Evolutionary conservation across 2,797 vertebrate genomes (phyloP), one percentile per base, ranked within the genome.

Genomic region (Sebastes nivosus): DNA sequence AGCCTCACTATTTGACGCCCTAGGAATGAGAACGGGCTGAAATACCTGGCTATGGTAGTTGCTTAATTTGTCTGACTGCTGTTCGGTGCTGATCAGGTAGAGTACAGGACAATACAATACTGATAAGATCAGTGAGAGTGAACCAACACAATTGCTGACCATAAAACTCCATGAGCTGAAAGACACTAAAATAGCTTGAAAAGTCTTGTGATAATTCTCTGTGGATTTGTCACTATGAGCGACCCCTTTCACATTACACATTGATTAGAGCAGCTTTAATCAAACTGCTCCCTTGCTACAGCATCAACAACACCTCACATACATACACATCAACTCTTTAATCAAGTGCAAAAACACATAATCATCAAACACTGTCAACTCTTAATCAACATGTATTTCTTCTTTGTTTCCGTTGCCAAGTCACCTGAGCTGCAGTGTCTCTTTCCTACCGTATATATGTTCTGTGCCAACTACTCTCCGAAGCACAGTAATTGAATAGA

Each of bases 401-500:
- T 65, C 24, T 67, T 50, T 52, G 30, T 61, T 32, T 55, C 10
- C 24, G 2, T n/a, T 64, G 24, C 57, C 22, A 42, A 58, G 42
- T 70, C 61, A 76, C 68, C 52, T 81, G 68, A 76, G 75, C 71
- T 11, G 72, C 68, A 14, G 69, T 9, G 14, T 27, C 54, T 66
- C 34, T 50, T 74, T 59, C 65, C 38, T 58, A 3, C 55, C 50
- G 13, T 34, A 54, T 57, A 61, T 57, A 66, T 18, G n/a, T 54
- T 72, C 32, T 66, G 59, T 66, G 64, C 50, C 61, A 25, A 42
- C 66, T 57, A 29, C 75, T 77, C 71, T 71, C 42, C 42, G 36
- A 32, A 59, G 52, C 69, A 67, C 58, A 67, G 55, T 75, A 70
- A 77, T 73, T 85, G 63, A 73, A 85, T 24, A 58, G 82, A 76